Conservation (phyloP, 1,140 invertebrate species). For the Brachionus manjavacas region DNA sequence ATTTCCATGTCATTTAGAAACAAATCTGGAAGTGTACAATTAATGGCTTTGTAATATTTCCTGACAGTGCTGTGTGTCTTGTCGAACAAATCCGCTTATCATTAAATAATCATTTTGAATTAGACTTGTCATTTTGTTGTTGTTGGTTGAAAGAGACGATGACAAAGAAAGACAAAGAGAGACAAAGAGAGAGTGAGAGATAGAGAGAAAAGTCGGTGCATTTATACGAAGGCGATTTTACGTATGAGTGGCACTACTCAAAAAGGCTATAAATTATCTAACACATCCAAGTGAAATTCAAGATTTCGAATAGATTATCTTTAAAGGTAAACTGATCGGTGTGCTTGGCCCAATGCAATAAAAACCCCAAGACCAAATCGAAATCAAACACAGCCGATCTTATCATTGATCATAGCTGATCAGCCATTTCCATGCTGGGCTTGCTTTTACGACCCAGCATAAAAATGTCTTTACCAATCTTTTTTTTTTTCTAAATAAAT, state of each 20-base stretch:
- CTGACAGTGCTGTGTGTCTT: not conserved
- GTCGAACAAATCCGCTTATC: not conserved
- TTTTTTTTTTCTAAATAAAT: not conserved
- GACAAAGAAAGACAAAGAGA: not conserved
- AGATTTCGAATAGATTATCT: slow-evolving; percentile 38
- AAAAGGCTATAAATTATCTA: slow-evolving; percentile 14
- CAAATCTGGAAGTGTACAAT: slow-evolving; percentile 5
- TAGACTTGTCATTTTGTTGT: not conserved
- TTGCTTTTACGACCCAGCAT: not conserved
- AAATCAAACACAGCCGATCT: slow-evolving; percentile 8
- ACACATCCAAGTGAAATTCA: slow-evolving; percentile 27
- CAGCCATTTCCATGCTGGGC: slow-evolving; percentile 8
- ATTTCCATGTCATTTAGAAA: slow-evolving; percentile 11
- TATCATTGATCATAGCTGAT: not conserved
- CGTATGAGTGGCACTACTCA: slow-evolving; percentile 2
- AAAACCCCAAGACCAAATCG: slow-evolving; percentile 30
- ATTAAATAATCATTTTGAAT: slow-evolving; percentile 15
- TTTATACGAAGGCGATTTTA: not conserved
- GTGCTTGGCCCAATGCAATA: not conserved
- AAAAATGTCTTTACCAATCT: not conserved
- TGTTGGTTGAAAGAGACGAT: not conserved
- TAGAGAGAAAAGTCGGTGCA: not conserved
- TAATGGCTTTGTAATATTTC: slow-evolving; percentile 10
- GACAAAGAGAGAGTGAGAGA: not conserved
- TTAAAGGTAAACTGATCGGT: slow-evolving; percentile 33